Conservation (phyloP, 2,888 invertebrate genomes). For the Phortica okadai region DNA sequence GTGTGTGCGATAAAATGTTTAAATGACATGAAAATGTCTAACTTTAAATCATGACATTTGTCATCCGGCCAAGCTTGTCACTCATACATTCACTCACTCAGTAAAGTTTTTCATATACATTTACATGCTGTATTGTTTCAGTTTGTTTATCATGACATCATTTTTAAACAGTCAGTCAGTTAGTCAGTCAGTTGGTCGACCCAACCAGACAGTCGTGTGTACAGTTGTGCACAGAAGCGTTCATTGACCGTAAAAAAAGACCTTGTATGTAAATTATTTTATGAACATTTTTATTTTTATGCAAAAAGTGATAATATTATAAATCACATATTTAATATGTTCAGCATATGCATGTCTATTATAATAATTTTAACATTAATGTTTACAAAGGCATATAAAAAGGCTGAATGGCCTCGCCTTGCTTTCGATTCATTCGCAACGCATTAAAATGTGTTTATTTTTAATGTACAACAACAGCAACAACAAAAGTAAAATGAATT, state of each 20-base stretch:
- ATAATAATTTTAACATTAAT: constrained; percentile 46
- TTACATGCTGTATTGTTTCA: not conserved
- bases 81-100: not conserved
- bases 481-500: not conserved
- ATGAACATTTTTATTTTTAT: not conserved
- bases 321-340: constrained; percentile 40
- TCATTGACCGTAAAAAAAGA: too few relatives aligned
- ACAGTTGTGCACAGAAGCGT: too few relatives aligned
- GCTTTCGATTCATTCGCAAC: not conserved
- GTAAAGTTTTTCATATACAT: constrained; percentile 2
- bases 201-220: too few relatives aligned
- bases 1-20: constrained; percentile 29
- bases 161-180: constrained; percentile 33
- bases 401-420: not conserved
- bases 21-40: not conserved
- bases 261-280: too few relatives aligned
- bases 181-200: not conserved
- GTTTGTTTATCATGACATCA: constrained; percentile 52
- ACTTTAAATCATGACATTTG: not conserved
- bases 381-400: constrained; percentile 38
- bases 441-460: constrained; percentile 32
- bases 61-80: not conserved
- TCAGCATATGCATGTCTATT: constrained; percentile 56
- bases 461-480: not conserved
- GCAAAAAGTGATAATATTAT: constrained; percentile 28